A percentile compares a stretch with the other conserved stretches of the same genome.
These are phyloP conservation scores for Hydractinia symbiolongicarpus DNA, from an alignment of 30 jellyfish, hydroid and myxozoan genomes.

Conservation along the genomic window DNA sequence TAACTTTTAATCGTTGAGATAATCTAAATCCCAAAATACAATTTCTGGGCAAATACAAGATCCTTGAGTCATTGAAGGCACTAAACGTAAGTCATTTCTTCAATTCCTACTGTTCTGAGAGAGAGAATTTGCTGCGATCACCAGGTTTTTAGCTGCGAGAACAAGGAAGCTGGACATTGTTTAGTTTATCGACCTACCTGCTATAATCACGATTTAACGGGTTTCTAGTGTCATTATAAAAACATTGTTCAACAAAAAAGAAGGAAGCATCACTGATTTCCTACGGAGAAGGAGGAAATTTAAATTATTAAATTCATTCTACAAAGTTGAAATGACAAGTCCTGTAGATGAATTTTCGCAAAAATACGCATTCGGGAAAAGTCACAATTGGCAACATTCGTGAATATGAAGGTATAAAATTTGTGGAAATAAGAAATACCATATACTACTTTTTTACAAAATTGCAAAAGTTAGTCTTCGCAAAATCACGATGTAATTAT, in stretches of 20 bases:
- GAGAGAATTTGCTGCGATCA: too few relatives aligned
- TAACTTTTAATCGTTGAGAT: background rate
- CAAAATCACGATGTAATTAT: too few relatives aligned
- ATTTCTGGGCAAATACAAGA: background rate
- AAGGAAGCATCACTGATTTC: constrained; percentile 50
- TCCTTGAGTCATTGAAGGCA: background rate
- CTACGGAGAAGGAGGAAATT: constrained; percentile 27
- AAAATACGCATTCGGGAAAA: too few relatives aligned
- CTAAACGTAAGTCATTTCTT: too few relatives aligned
- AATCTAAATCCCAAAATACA: too few relatives aligned
- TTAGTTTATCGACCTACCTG: constrained; percentile 54
- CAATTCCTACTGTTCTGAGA: too few relatives aligned
- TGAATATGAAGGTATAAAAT: too few relatives aligned
- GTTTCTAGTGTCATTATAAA: constrained; percentile 82
- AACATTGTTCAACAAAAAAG: constrained; percentile 66
- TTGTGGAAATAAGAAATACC: background rate
- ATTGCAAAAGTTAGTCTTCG: too few relatives aligned
- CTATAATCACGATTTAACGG: constrained; percentile 69
- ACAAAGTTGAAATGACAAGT: background rate
- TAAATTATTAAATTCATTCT: background rate
- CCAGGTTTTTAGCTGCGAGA: too few relatives aligned
- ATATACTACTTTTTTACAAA: background rate
- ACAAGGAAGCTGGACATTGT: too few relatives aligned
- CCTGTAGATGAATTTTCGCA: too few relatives aligned
- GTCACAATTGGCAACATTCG: too few relatives aligned